Evolutionary conservation across 2,888 invertebrate genomes (phyloP), one percentile per base, ranked within the genome.

Genomic region (Agelastica alni): DNA sequence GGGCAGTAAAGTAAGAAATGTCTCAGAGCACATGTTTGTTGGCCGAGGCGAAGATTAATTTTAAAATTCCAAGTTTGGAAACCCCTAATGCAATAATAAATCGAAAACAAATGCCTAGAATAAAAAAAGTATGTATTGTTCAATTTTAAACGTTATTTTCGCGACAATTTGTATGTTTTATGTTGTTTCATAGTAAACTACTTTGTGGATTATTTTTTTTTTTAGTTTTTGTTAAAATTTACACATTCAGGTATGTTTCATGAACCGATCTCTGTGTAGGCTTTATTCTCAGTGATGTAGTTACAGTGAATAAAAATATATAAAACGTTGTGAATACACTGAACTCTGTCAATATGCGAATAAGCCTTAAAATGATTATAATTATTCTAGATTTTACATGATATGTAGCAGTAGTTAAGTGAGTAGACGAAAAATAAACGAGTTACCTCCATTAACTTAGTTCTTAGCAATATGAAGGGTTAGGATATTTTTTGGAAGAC

Each of bases 301-400:
- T 56, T 59, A 45, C 56, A 49, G 59, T 59, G 53, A 41, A 20
- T 26, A 6, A 30, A 12, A 12, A 44, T 26, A 30, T 26, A 51
- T 6, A n/a, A n/a, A n/a, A 32, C 53, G 51, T 59, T 58, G 61
- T 63, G 52, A 56, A 48, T 57, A 53, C 60, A 61, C 66, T 67
- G 61, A 61, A 64, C 63, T 68, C 37, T 63, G 61, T 67, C 64
- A 69, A 68, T 66, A 64, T 43, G 32, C 53, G 66, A 65, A 66
- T 68, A 66, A 64, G 64, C 67, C 67, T 67, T 66, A 56, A 42
- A 45, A 51, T 58, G 31, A 47, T 43, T 18, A 53, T 10, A 36
- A 49, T 28, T 18, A 43, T 42, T 53, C 55, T 66, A 64, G 66
- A 66, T 66, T 66, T 66, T 66, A 66, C 66, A 66, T 64, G 64